Evolutionary conservation across 2,888 invertebrate species (phyloP), one percentile per base, ranked within the genome.

Genomic region (Drosophila paranaensis): DNA sequence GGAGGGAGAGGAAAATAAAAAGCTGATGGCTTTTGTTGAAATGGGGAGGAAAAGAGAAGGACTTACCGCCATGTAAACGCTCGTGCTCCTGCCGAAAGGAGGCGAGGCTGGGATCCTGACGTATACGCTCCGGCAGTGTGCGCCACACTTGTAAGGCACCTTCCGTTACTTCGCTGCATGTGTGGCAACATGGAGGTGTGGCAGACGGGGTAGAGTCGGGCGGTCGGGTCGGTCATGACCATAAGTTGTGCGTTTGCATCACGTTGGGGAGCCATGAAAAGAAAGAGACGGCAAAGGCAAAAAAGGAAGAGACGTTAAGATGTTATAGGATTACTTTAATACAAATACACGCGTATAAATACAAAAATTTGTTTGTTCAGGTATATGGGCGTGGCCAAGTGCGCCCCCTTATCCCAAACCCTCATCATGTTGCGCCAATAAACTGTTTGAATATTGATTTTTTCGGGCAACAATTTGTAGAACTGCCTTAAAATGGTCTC

Each of bases 101-200:
- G 51, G 95, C 95, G 82, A 96, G 91, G 37, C 94, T 94, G 0
- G 96, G 95, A 90, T 96, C 95, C 80, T 94, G 93, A 79, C 95
- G 95, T 90, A 96, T 95, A 74, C 94, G 94, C 81, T 95, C 95
- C 1, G 96, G 96, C 33, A 96, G 91, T 60, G 94, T 94, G 77
- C 94, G 92, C 96, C 96, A 96, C 60, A 95, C 94, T 81, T 95
- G 95, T 81, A 95, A 90, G 70, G 94, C 94, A 72, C 95, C 95
- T 58, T 95, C 95, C 20, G 95, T 95, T 77, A 95, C 93, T 90
- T 95, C 95, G 91, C 92, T 92, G 82, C 54, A 87, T 81, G 58
- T 61, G 70, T 56, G 46, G 27, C 14, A 35, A 35, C 2, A 8
- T 13, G 20, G 5, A 16, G 46, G 10, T 13, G 13, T 10, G 30